Evolutionary conservation across 2,888 invertebrate species (phyloP), one percentile per base, ranked within the genome.

Genomic region (Tolmerus cingulatus): DNA sequence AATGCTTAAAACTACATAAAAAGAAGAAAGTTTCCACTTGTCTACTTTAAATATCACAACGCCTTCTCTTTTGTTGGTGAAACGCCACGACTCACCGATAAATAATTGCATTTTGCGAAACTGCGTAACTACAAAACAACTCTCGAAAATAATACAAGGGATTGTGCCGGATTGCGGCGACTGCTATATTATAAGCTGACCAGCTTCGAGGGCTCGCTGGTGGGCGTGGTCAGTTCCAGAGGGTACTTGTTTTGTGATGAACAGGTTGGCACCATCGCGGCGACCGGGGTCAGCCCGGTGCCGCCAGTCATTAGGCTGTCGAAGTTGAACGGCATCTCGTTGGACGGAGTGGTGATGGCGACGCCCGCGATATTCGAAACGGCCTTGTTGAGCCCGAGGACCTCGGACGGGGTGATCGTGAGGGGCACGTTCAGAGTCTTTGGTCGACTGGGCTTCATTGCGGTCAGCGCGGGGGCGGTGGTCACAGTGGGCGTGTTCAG

Each of bases 271-370:
- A 95, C 93, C 86, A 96, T 91, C 87, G 94, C 95, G 81, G 94
- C 95, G 51, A 97, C 96, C 0, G 98, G 98, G 8, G 98, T 98
- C 81, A 98, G 93, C 0, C 98, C 98, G 2, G 98, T 97, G 90
- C 98, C 97, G 84, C 97, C 97, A 90, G 97, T 97, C 96, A 98
- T 97, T 88, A 98, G 94, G 89, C 97, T 97, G 91, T 98, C 98
- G 92, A 97, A 98, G 93, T 97, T 97, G 93, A 98, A 97, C 90
- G 95, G 96, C 89, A 97, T 95, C 84, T 97, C 98, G 90, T 95
- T 96, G 88, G 97, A 97, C 0, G 98, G 98, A 14, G 97, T 97
- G 89, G 96, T 96, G 90, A 98, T 97, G 90, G 97, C 95, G 89
- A 97, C 95, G 87, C 97, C 97, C 46, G 96, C 95, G 89, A 96